Base-by-base conservation (phyloP, 2,888 invertebrate species). In the Rhaphigaster nebulosa region DNA sequence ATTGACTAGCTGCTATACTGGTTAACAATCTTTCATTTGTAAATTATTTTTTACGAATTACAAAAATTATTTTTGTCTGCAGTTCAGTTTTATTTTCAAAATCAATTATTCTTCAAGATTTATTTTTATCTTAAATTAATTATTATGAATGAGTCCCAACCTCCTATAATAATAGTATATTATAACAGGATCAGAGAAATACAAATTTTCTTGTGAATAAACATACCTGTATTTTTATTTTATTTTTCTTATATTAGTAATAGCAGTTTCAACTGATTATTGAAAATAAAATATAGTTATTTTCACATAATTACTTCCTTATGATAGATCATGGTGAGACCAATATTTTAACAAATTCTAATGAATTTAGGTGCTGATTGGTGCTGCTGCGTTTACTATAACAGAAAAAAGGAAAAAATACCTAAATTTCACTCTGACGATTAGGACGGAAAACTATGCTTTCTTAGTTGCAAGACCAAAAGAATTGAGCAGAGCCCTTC, bases 381-480 rank as follows among this genome's bases (percentile, higher is more conserved):
- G 94, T 0, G 96, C 96, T 0, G 95, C 95, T 91, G 96, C 95
- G 8, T 95, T 95, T 92, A 95, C 95, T 6, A 94, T 95, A 6
- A 95, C 95, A 6, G 94, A 95, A 80, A 94, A 94, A 65, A 93
- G 94, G 54, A 94, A 94, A 92, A 92, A 93, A 93, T 94, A 95
- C 10, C 95, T 97, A 70, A 97, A 98, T 94, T 98, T 97, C 93
- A 98, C 98, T 0, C 94, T 95, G 50, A 95, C 97, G 0, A 95
- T 98, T 89, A 97, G 96, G 93, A 95, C 96, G 1, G 97, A 98
- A 93, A 95, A 96, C 0, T 97, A 98, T 93, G 95, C 96, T 0
- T 96, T 98, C 93, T 94, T 98, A 92, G 96, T 97, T 1, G 95
- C 97, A 0, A 95, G 97, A 50, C 98, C 98, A 0, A 95, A 96